Base-by-base conservation (phyloP, 2,888 invertebrate species). In the Antheraea yamamai region DNA sequence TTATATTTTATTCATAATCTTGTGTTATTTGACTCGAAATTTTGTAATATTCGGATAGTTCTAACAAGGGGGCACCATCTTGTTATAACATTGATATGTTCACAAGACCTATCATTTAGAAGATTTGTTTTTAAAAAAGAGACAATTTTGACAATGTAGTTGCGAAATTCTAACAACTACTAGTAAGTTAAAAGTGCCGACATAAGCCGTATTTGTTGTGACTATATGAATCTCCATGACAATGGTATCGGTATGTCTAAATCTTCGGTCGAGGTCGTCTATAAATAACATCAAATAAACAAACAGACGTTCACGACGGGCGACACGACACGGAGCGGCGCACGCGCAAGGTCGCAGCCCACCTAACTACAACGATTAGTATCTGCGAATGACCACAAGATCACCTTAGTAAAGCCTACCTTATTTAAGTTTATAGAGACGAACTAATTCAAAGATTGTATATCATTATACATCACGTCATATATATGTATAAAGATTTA, bases 311-410 rank as follows among this genome's bases (percentile, higher is more conserved):
- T 68, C 76, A 76, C 75, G 66, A 70, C 68, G 74, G 75, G 73
- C 75, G 75, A 72, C 61, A 61, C 74, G 71, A 66, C 71, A 75
- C 76, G 72, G 75, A 75, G 72, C 74, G 71, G 79, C 80, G 80
- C 82, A 61, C 72, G 79, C 80, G 80, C 84, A 84, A 85, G 82
- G 84, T 80, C 81, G 78, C 73, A 71, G 73, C 73, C 77, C 66
- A 73, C 47, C 66, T 66, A 8, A 66, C 66, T 61, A 8, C 61
- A 23, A 20, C 23, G 61, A 52, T 58, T 20, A 20, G 18, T 58
- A 58, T 58, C 55, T 0, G 1, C 20, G 66, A 10, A 23, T 66
- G 26, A 10, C 12, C 66, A 26, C 26, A 10, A 26, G 8, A 39
- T 26, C 26, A 12, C 14, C 26, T 16, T n/a, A 10, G 52, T 52